Evolutionary conservation across 2,888 invertebrate genomes (phyloP).

Genomic region (Pandemis heparana): DNA sequence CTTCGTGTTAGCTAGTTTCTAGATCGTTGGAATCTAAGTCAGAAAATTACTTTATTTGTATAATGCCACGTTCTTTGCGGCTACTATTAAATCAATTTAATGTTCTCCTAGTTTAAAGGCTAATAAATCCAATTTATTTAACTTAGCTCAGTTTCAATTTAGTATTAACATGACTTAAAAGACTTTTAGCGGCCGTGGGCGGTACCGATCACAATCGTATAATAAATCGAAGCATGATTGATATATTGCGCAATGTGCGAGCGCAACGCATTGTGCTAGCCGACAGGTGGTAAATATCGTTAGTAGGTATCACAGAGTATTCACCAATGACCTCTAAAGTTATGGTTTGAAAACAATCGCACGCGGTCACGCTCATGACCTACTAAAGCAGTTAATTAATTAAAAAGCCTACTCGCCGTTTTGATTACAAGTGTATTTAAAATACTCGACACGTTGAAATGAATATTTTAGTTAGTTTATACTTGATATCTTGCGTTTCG

Average conservation of each 20-base stretch:
- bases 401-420: slow-evolving; percentile 29
- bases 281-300: slow-evolving; percentile 43
- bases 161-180: slow-evolving; percentile 35
- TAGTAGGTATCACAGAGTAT: slow-evolving; percentile 13
- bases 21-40: background rate
- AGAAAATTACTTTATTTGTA: background rate
- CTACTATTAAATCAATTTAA: slow-evolving; percentile 32
- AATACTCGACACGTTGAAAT: background rate
- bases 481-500: background rate
- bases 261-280: slow-evolving; percentile 43
- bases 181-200: slow-evolving; percentile 28
- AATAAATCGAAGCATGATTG: slow-evolving; percentile 43
- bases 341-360: slow-evolving; percentile 34
- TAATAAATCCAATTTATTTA: slow-evolving; percentile 25
- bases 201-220: slow-evolving; percentile 34
- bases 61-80: background rate
- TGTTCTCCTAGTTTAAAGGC: slow-evolving; percentile 6
- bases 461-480: background rate
- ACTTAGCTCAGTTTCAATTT: slow-evolving; percentile 12
- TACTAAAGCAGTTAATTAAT: slow-evolving; percentile 32
- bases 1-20: background rate
- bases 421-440: background rate
- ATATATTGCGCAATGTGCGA: slow-evolving; percentile 47
- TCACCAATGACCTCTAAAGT: slow-evolving; percentile 35
- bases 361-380: slow-evolving; percentile 30